phyloP scores from a whole-genome alignment of 2,888 invertebrate genomes.

The Steromphala cineraria region DNA sequence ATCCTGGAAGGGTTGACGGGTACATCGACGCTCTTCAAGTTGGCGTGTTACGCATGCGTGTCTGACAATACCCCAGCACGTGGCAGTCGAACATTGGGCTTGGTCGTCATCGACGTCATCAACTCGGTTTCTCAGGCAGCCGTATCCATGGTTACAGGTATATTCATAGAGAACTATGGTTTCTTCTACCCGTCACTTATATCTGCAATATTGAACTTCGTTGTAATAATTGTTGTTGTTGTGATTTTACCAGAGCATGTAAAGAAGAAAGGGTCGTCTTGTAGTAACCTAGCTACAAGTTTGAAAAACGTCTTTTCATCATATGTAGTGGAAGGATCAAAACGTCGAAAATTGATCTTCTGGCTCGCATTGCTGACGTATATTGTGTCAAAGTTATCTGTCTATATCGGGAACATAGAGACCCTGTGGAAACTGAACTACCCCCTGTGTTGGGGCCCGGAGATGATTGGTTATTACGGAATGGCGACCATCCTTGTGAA shows the following conservation, averaged over 20 bases:
- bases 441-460: slow-evolving; percentile 51
- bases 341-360: neutral
- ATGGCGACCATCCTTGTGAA: slow-evolving; percentile 20
- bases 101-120: slow-evolving; percentile 31
- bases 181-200: slow-evolving; percentile 23
- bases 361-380: neutral
- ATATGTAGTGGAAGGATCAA: neutral
- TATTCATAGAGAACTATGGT: slow-evolving; percentile 34
- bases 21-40: neutral
- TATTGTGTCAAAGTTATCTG: neutral
- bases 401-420: slow-evolving; percentile 26
- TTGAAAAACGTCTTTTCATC: neutral
- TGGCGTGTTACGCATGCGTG: slow-evolving; percentile 35
- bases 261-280: neutral
- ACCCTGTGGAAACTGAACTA: slow-evolving; percentile 46
- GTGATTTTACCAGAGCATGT: neutral
- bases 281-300: neutral
- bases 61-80: slow-evolving; percentile 34
- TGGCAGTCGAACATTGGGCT: slow-evolving; percentile 31
- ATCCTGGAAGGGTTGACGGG: slow-evolving; percentile 34
- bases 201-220: neutral
- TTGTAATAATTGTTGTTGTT: neutral
- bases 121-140: slow-evolving; percentile 25
- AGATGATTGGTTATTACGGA: slow-evolving; percentile 43
- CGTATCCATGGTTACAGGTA: slow-evolving; percentile 28